Base-by-base conservation (phyloP, 1,140 invertebrate species). In the Anadara kagoshimensis region DNA sequence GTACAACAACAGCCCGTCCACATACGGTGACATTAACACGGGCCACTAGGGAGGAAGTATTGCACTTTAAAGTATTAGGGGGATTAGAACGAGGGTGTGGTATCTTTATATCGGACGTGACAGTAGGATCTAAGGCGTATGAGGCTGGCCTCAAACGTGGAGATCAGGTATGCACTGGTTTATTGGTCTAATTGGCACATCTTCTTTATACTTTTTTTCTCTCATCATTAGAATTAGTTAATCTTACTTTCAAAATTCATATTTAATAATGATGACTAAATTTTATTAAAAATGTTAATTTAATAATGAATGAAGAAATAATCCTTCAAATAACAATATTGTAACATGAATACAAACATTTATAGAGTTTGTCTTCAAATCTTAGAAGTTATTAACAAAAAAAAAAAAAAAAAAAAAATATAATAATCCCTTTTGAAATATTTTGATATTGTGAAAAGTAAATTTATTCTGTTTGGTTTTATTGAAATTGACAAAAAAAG, bases 111-210 rank as follows among this genome's bases (percentile, higher is more conserved):
- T 94, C 95, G 14, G 96, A 97, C 90, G 93, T 98, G 22, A 96
- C 98, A 82, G 94, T 94, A 77, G 93, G 93, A 67, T 97, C 96
- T 3, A 97, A 97, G 90, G 96, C 97, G 12, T 95, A 97, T 89
- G 95, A 98, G 84, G 95, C 97, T n/a, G 98, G 98, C 0, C 90
- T 99, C 20, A 98, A 98, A 89, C 91, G 96, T 61, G 98, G 98
- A 1, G 98, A 99, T 91, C 97, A 99, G 90, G 90, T 91, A 74
- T 68, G 29, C 29, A 36, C 29, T 36, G 29, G 29, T 36, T 36
- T 36, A 7, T 36, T 36, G 29, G 29, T 36, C 29, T 36, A 3
- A 3, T 36, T 3, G 2, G 29, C 29, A 36, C 29, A 36, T 36
- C 29, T 3, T 36, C 7, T 36, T 3, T n/a, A n/a, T n/a, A n/a